Evolutionary conservation across 2,888 invertebrate genomes (phyloP).

Genomic region (Scrobipalpa atriplicella): DNA sequence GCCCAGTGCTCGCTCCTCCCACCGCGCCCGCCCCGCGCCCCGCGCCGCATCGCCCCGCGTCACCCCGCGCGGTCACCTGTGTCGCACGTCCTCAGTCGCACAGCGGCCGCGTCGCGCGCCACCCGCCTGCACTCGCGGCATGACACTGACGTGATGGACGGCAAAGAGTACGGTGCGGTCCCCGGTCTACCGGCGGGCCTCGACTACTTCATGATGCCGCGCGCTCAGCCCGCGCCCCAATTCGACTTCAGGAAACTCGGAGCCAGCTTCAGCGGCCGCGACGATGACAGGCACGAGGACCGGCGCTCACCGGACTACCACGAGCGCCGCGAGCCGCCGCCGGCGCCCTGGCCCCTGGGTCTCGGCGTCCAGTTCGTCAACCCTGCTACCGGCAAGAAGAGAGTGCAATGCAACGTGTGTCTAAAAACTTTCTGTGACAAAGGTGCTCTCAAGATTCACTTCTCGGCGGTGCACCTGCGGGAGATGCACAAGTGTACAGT

Average conservation of each 20-base stretch:
- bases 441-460: slow-evolving; percentile 98
- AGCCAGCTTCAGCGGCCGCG: slow-evolving; percentile 83
- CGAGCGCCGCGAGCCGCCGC: slow-evolving; percentile 70
- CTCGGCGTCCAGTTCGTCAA: slow-evolving; percentile 94
- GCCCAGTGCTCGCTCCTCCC: slow-evolving; percentile 79
- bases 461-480: slow-evolving; percentile 97
- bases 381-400: slow-evolving; percentile 96
- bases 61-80: slow-evolving; percentile 81
- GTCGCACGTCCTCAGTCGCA: slow-evolving; percentile 82
- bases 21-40: slow-evolving; percentile 57
- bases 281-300: slow-evolving; percentile 71
- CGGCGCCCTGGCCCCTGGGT: slow-evolving; percentile 90
- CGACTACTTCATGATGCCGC: slow-evolving; percentile 81
- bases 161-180: slow-evolving; percentile 77
- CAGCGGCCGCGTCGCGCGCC: slow-evolving; percentile 83
- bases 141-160: slow-evolving; percentile 80
- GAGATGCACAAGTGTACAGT: slow-evolving; percentile 99
- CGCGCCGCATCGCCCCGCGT: slow-evolving; percentile 45
- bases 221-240: slow-evolving; percentile 92
- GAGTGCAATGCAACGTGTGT: slow-evolving; percentile 98
- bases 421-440: slow-evolving; percentile 99
- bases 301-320: slow-evolving; percentile 70
- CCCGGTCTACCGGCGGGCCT: slow-evolving; percentile 76
- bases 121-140: slow-evolving; percentile 72
- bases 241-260: slow-evolving; percentile 92